Conservation (phyloP, 2,797 vertebrate genomes). For the Cygnus olor region DNA sequence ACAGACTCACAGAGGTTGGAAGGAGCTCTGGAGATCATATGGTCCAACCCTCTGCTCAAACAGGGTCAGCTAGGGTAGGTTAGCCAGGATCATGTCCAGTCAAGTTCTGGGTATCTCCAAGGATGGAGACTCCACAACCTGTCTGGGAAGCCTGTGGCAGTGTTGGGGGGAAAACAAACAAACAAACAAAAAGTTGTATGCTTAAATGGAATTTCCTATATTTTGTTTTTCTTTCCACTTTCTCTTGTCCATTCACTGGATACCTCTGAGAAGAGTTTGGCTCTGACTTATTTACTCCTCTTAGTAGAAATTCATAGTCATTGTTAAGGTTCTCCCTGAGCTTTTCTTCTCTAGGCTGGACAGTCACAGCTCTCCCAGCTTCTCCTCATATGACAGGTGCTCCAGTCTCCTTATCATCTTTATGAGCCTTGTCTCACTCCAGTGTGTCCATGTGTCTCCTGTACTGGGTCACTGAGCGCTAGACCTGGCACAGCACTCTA, state of each 20-base stretch:
- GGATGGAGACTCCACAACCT: background rate
- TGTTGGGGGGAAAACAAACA: background rate
- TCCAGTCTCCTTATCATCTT: background rate
- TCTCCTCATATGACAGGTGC: background rate
- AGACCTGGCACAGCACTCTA: background rate
- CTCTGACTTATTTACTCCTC: background rate
- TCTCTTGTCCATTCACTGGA: background rate
- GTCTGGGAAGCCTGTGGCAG: background rate
- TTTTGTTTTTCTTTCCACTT: background rate
- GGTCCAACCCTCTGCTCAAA: background rate
- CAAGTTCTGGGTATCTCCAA: background rate
- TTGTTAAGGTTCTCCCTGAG: background rate
- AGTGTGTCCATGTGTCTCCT: background rate
- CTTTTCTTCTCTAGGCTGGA: background rate
- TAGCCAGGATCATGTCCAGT: background rate
- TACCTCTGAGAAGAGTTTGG: background rate
- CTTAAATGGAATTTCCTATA: background rate
- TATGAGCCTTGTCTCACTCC: background rate
- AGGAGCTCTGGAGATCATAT: background rate
- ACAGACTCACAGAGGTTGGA: background rate
- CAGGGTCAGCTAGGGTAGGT: background rate
- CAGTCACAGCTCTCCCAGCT: background rate
- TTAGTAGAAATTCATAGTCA: background rate
- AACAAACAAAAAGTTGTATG: background rate
- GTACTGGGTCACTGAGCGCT: background rate